Evolutionary conservation across 1,140 invertebrate genomes (phyloP), one percentile per base, ranked within the genome.

Genomic region (Planococcus citri): DNA sequence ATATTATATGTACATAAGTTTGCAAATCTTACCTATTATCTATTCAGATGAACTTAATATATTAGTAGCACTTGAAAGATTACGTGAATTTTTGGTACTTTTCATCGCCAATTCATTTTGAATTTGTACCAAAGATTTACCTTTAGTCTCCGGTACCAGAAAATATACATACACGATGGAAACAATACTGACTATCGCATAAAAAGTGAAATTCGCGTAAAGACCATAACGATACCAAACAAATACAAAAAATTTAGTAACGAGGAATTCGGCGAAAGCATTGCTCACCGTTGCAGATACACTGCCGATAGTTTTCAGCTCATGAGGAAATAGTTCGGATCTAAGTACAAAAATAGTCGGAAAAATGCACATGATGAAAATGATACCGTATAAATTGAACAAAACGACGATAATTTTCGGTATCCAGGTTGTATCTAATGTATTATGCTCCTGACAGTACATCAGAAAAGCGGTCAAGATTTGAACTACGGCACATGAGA

Each of bases 91-190:
- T n/a, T n/a, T n/a, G n/a, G n/a, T n/a, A n/a, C n/a, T n/a, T n/a
- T n/a, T n/a, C n/a, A n/a, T n/a, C n/a, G n/a, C n/a, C n/a, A n/a
- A n/a, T 17, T 51, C 41, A 24, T 83, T 80, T 73, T 88, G 86
- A 21, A 92, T 90, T 79, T 92, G 82, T 71, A 87, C 82, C 27
- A 91, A 81, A 68, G 83, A 85, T 78, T 88, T 87, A 10, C 87
- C 87, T 79, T 91, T 92, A 0, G 91, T 93, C 79, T 93, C 90
- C 0, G 90, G 89, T 14, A 93, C 81, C 70, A 86, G 80, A 64
- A 79, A 79, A 27, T 88, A 78, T 0, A 84, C 82, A 75, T 87
- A 88, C 1, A 72, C 27, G 20, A 68, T 41, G 37, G 88, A 83
- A 0, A 84, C 25, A 10, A 87, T 78, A 67, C 88, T 88, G 76